Percentiles rank a stretch among this genome's conserved stretches.
Evolutionary conservation across 2,113 vertebrate genomes (phyloP).

Genomic region (Oncorhynchus kisutch): DNA sequence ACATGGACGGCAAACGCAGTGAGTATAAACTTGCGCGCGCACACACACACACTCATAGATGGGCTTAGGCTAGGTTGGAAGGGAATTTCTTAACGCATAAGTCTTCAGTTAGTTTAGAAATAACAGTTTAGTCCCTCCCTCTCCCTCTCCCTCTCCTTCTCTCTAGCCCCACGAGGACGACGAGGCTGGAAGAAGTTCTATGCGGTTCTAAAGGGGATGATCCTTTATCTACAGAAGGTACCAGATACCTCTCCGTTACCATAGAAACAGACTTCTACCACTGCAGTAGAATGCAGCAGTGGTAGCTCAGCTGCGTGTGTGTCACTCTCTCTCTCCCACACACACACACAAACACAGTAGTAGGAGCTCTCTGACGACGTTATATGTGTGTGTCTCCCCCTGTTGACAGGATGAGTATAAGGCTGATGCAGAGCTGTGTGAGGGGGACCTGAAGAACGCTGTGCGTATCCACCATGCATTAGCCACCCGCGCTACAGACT

Average conservation of each 20-base stretch:
- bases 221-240: slow-evolving; percentile 97
- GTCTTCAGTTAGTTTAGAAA: not conserved
- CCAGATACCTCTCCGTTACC: slow-evolving; percentile 53
- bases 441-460: slow-evolving; percentile 94
- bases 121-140: not conserved
- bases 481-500: slow-evolving; percentile 91
- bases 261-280: slow-evolving; percentile 62
- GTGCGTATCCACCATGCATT: slow-evolving; percentile 92
- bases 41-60: not conserved
- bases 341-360: not conserved
- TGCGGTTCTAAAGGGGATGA: slow-evolving; percentile 93
- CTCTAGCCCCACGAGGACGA: slow-evolving; percentile 88
- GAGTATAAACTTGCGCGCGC: slow-evolving; percentile 40
- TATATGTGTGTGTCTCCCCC: slow-evolving; percentile 58
- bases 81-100: not conserved
- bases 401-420: slow-evolving; percentile 91
- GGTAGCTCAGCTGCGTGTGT: slow-evolving; percentile 22
- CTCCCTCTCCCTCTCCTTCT: slow-evolving; percentile 4
- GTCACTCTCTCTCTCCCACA: not conserved
- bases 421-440: slow-evolving; percentile 91
- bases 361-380: not conserved
- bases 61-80: not conserved
- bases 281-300: slow-evolving; percentile 39
- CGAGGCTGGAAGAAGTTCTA: slow-evolving; percentile 99
- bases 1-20: slow-evolving; percentile 98